A percentile compares a stretch with the other conserved stretches of the same genome.
phyloP scores from a whole-genome alignment of 2,888 invertebrate species.

The Rotaria socialis region DNA sequence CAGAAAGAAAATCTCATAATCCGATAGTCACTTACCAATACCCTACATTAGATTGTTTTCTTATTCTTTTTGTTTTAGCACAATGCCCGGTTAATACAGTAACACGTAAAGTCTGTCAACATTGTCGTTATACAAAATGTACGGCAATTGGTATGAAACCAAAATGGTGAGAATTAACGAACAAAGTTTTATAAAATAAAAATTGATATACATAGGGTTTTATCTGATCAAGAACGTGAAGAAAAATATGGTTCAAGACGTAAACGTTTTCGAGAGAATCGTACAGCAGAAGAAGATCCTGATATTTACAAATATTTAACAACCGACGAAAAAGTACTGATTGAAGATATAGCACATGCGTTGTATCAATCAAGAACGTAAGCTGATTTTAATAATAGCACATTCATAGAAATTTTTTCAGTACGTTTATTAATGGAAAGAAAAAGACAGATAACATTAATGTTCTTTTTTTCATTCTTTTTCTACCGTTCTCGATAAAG shows the following conservation, averaged over 20 bases:
- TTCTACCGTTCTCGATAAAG: too few relatives aligned
- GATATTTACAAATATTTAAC: constrained; percentile 28
- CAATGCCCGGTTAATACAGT: constrained; percentile 41
- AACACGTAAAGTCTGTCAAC: constrained; percentile 45
- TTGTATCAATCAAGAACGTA: constrained; percentile 23
- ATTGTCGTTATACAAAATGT: constrained; percentile 44
- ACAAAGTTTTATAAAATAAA: background rate
- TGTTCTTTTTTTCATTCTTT: too few relatives aligned
- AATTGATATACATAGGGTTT: constrained; percentile 25
- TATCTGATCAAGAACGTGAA: constrained; percentile 43
- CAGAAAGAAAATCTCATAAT: too few relatives aligned
- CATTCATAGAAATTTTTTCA: too few relatives aligned
- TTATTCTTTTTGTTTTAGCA: background rate
- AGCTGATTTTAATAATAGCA: background rate
- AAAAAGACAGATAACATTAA: too few relatives aligned
- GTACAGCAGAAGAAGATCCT: background rate
- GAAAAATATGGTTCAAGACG: constrained; percentile 45
- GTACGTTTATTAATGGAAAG: too few relatives aligned
- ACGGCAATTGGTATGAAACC: constrained; percentile 44
- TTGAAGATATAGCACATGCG: constrained; percentile 35
- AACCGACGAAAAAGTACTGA: background rate
- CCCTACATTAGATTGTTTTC: too few relatives aligned
- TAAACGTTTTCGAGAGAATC: constrained; percentile 36
- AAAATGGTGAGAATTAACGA: constrained; percentile 15
- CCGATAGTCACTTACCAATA: too few relatives aligned